Conservation (phyloP, 2,888 invertebrate species). For the Ommatoiulus sabulosus region DNA sequence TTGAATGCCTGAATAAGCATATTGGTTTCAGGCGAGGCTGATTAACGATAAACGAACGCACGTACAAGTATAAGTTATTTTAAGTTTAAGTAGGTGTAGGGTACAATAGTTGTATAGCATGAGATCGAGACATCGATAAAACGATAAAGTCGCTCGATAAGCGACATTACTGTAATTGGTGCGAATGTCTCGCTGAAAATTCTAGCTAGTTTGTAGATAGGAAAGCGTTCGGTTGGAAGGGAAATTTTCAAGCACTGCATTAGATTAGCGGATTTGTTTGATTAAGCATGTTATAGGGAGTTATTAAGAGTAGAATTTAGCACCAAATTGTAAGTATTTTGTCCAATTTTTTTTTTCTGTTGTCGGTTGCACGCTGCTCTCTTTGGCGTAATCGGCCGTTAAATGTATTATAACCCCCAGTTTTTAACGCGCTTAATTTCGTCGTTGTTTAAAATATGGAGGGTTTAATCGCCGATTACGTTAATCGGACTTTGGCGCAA, state of each 20-base stretch:
- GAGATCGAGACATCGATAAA: background rate
- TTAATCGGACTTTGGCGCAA: no score
- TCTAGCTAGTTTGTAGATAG: background rate
- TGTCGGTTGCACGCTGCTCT: no score
- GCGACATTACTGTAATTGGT: conserved; percentile 7
- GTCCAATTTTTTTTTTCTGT: no score
- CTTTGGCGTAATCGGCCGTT: no score
- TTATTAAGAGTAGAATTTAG: background rate
- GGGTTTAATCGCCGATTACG: no score
- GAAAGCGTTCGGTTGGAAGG: background rate
- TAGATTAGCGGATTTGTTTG: conserved; percentile 4
- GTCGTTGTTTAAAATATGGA: no score
- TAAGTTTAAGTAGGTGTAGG: background rate
- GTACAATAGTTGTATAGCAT: background rate
- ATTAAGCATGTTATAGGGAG: background rate
- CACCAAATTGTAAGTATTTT: background rate
- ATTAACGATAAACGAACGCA: background rate
- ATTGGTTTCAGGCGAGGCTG: background rate
- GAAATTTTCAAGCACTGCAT: background rate
- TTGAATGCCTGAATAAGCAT: background rate
- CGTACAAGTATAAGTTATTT: background rate
- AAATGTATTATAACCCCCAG: no score
- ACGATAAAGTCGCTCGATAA: conserved; percentile 14
- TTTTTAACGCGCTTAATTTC: no score
- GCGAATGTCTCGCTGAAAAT: background rate